Base-by-base conservation (phyloP, 2,113 vertebrate species). In the Hippolais icterina region DNA sequence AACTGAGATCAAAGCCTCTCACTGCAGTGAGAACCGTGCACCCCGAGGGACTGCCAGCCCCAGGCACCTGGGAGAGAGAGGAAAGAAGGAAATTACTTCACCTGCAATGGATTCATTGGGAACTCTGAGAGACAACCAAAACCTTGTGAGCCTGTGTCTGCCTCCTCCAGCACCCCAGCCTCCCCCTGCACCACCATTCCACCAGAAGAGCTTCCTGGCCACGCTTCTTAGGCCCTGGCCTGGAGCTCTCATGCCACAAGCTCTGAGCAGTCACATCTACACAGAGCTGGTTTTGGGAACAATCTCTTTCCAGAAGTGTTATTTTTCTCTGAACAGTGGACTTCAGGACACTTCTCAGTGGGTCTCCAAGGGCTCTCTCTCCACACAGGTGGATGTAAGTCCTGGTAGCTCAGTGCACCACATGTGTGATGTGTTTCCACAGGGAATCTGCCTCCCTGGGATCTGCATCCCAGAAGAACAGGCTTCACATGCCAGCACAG, bases 81-180 rank as follows among this genome's bases (percentile, higher is more conserved):
- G 44, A 41, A 21, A 52, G 46, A 33, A 52, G 25, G 24, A 69
- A 90, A 65, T 15, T 0, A 46, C 20, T 79, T 79, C 49, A 69
- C 15, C 23, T 44, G 47, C 33, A 75, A 5, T 0, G 0, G 37
- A 28, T n/a, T 46, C 19, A 11, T 10, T 46, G 63, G 6, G 42
- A 78, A 37, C 31, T 15, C 28, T 10, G 25, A 65, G 78, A 68
- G 31, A 71, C 23, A 89, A 13, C 15, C 29, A 54, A 54, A 47
- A 46, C 19, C 60, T 49, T 1, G 0, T 27, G 46, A 77, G 35
- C 59, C 12, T 0, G 0, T 47, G 41, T 10, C 35, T 10, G 44
- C 9, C 69, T 69, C 29, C 50, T 33, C 2, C 7, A 20, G 12
- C 53, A 37, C 10, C 12, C 12, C 39, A 79, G 15, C 20, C 24